Base-by-base conservation (phyloP, 2,113 vertebrate genomes). In the Dasyornis broadbenti region DNA sequence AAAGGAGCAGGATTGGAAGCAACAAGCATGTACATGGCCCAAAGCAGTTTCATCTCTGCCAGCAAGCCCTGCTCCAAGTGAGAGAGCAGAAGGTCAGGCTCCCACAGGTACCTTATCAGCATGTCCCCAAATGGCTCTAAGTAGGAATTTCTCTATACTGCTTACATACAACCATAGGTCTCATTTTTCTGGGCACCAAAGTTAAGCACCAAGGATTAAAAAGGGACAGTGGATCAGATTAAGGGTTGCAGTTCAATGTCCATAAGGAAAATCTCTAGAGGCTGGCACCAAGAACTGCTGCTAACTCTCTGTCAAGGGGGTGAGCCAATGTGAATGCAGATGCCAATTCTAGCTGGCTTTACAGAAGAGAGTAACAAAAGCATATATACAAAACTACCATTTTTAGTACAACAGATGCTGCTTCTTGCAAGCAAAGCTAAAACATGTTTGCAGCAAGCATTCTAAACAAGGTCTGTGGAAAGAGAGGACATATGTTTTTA, bases 401-500 rank as follows among this genome's bases (percentile, higher is more conserved):
- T 90, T 97, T 89, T 76, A 84, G 70, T 65, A 64, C 85, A 81
- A 92, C 76, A 86, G 89, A 89, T 88, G 79, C 93, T 77, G n/a
- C 44, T 85, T 59, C 93, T 84, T 95, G 90, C 54, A 93, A 94
- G 87, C 72, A 72, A 90, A 96, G 82, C 92, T 91, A 56, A 84
- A 92, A 82, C 73, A 72, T n/a, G 95, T 82, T 94, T 56, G 54
- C 53, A 86, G 75, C 78, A 52, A 42, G 77, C 71, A 83, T 92
- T 94, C 82, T 59, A 92, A 91, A 95, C 94, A 95, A 92, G 90
- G 75, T 91, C 92, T 86, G 71, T 78, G 85, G 87, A 91, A 97
- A 95, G 95, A 81, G 88, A 92, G 76, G 82, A 94, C 91, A 95
- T 82, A 93, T 79, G 97, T 82, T 97, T 96, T 95, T 94, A 97